Conservation (phyloP, 1,140 invertebrate species). For the Aradophagus sp. region DNA sequence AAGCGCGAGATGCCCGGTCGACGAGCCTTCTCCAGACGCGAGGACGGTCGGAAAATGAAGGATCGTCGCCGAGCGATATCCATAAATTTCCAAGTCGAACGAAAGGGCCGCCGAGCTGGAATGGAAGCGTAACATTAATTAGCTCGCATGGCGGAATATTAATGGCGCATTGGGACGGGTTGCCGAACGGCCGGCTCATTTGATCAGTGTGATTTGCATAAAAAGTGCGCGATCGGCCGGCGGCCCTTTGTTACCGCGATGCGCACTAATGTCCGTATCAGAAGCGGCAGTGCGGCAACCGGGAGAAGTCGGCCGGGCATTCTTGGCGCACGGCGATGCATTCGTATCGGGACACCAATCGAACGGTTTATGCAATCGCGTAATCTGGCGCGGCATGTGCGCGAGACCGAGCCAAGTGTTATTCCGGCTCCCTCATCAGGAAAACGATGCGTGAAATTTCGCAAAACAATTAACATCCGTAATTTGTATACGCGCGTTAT, state of each 20-base stretch:
- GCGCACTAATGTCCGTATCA: constrained; percentile 30
- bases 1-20: no score
- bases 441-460: constrained; percentile 49
- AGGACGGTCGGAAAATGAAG: no score
- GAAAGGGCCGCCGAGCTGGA: constrained; percentile 13
- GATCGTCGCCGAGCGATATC: no score
- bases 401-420: constrained; percentile 26
- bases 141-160: constrained; percentile 26
- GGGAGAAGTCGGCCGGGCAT: constrained; percentile 15
- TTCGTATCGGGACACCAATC: constrained; percentile 39
- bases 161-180: constrained; percentile 16
- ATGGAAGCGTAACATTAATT: constrained; percentile 30
- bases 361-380: constrained; percentile 48
- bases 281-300: constrained; percentile 9
- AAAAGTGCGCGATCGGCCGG: constrained; percentile 20
- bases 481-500: constrained; percentile 41
- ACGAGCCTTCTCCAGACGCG: no score
- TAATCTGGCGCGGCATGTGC: constrained; percentile 37
- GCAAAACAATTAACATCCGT: constrained; percentile 41
- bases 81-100: no score
- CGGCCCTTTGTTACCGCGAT: constrained; percentile 13
- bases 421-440: constrained; percentile 26
- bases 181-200: constrained; percentile 1
- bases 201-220: constrained; percentile 38
- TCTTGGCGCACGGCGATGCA: constrained; percentile 28